Conservation (phyloP, 2,797 vertebrate species). For the Diplodus sargus region DNA sequence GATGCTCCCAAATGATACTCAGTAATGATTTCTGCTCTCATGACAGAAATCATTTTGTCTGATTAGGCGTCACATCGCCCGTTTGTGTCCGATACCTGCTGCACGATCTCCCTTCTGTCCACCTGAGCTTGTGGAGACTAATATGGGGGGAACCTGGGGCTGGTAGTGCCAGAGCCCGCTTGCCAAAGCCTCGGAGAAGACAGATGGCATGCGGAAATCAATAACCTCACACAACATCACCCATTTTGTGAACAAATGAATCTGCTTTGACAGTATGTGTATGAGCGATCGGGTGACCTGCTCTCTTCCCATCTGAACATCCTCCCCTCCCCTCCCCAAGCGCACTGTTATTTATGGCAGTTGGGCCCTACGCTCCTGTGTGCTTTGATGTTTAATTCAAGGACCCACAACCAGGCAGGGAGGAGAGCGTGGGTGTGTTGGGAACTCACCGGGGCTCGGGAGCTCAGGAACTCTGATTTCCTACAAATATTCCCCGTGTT, state of each 20-base stretch:
- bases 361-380: slow-evolving; percentile 80
- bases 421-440: slow-evolving; percentile 82
- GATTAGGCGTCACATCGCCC: slow-evolving; percentile 49
- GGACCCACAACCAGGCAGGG: slow-evolving; percentile 80
- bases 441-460: slow-evolving; percentile 75
- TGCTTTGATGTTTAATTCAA: slow-evolving; percentile 87
- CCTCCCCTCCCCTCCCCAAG: slow-evolving; percentile 76
- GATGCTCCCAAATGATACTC: background rate
- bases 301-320: slow-evolving; percentile 84
- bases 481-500: slow-evolving; percentile 77
- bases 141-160: slow-evolving; percentile 60
- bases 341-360: slow-evolving; percentile 82
- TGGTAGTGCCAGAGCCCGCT: slow-evolving; percentile 76
- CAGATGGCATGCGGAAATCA: slow-evolving; percentile 84
- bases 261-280: slow-evolving; percentile 84
- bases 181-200: slow-evolving; percentile 78
- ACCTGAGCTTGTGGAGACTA: slow-evolving; percentile 61
- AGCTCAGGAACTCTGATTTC: slow-evolving; percentile 80
- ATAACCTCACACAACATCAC: slow-evolving; percentile 82
- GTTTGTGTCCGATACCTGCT: slow-evolving; percentile 58
- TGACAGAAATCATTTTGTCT: slow-evolving; percentile 44
- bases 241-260: slow-evolving; percentile 86
- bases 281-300: slow-evolving; percentile 83
- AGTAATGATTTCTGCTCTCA: slow-evolving; percentile 14
- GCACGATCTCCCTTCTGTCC: slow-evolving; percentile 61